Evolutionary conservation across 2,797 vertebrate species (phyloP).

Genomic region (Coendou prehensilis): DNA sequence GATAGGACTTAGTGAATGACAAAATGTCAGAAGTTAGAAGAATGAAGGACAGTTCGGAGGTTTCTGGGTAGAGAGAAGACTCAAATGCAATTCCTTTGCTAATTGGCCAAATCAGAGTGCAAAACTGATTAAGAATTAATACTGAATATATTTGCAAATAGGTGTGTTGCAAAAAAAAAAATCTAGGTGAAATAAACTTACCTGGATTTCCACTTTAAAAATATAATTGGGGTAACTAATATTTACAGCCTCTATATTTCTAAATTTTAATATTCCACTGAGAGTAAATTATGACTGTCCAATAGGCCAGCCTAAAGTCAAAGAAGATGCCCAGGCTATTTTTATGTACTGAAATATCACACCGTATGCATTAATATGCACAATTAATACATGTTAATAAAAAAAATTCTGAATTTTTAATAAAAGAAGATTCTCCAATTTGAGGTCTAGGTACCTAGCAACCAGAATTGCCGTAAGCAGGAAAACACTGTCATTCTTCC

Average conservation of each 20-base stretch:
- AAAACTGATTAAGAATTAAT: slow-evolving; percentile 65
- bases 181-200: slow-evolving; percentile 28
- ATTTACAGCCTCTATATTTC: slow-evolving; percentile 76
- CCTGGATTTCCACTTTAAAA: slow-evolving; percentile 42
- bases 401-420: neutral
- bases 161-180: slow-evolving; percentile 8
- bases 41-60: neutral
- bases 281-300: slow-evolving; percentile 85
- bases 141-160: slow-evolving; percentile 53
- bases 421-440: slow-evolving; percentile 76
- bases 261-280: slow-evolving; percentile 84
- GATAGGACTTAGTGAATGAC: neutral
- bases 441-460: slow-evolving; percentile 87
- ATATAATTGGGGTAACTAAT: neutral
- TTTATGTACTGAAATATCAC: neutral
- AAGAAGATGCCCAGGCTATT: slow-evolving; percentile 75
- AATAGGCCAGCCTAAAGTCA: slow-evolving; percentile 76
- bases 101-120: neutral
- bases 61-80: neutral
- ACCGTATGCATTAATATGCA: neutral
- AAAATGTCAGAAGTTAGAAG: neutral
- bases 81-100: neutral
- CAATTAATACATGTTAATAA: neutral
- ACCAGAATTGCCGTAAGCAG: slow-evolving; percentile 84
- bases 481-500: slow-evolving; percentile 66